Percentiles rank a stretch among this genome's conserved stretches.
Evolutionary conservation across 2,888 invertebrate species (phyloP).

Genomic region (Hypercompe scribonia): DNA sequence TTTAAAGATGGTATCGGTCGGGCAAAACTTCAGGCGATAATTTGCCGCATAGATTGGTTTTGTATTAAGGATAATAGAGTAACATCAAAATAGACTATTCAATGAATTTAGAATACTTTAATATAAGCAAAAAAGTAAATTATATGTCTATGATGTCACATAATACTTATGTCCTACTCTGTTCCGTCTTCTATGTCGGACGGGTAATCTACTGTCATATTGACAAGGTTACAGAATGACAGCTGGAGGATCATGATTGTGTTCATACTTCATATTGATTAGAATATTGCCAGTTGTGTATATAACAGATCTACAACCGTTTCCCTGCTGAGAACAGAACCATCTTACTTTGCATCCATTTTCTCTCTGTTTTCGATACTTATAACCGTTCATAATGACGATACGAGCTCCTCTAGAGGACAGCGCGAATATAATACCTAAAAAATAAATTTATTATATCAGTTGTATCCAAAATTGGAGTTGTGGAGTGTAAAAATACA

Average conservation of each 20-base stretch:
- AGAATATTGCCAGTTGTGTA: constrained; percentile 23
- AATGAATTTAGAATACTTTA: not conserved
- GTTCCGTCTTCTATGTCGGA: too few relatives aligned
- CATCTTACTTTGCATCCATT: constrained; percentile 22
- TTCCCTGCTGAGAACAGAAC: constrained; percentile 19
- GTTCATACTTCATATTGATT: constrained; percentile 18
- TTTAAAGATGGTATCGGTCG: too few relatives aligned
- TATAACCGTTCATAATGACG: constrained; percentile 21
- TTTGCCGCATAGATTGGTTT: too few relatives aligned
- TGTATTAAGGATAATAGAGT: not conserved
- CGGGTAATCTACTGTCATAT: not conserved
- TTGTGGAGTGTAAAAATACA: not conserved
- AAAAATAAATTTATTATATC: not conserved
- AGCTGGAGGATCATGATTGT: constrained; percentile 20
- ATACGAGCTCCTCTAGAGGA: constrained; percentile 24
- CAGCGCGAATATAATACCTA: not conserved
- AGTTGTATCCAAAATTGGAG: not conserved
- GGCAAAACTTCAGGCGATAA: too few relatives aligned
- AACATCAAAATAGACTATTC: not conserved
- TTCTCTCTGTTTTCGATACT: constrained; percentile 17
- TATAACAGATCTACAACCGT: constrained; percentile 24
- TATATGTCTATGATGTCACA: not conserved
- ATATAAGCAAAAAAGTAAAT: not conserved
- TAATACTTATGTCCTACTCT: not conserved
- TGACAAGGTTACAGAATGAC: not conserved